Conservation (phyloP, 2,797 vertebrate genomes). For the Protonibea diacanthus region DNA sequence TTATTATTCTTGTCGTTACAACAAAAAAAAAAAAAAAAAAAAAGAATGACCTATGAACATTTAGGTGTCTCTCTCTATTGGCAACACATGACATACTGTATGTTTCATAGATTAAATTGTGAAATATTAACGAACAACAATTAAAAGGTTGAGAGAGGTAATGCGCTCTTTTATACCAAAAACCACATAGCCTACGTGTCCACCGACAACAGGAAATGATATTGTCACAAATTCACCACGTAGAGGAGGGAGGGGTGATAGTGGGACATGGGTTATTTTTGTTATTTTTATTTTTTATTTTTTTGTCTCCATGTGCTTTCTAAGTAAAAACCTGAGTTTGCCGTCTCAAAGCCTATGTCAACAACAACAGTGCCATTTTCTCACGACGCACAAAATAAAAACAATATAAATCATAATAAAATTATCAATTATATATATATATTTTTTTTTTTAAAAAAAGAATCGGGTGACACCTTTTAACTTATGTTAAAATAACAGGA, state of each 20-base stretch:
- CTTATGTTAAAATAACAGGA: conserved; percentile 76
- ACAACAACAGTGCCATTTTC: conserved; percentile 87
- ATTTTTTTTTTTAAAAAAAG: conserved; percentile 37
- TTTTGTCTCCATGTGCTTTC: conserved; percentile 85
- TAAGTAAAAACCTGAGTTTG: conserved; percentile 90
- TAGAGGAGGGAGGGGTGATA: conserved; percentile 55
- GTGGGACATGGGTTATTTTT: conserved; percentile 42
- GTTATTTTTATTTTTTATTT: not conserved
- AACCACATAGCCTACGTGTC: conserved; percentile 78
- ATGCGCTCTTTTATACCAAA: conserved; percentile 86
- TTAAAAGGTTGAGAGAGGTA: conserved; percentile 79
- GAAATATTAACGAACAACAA: conserved; percentile 89
- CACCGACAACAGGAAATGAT: conserved; percentile 85
- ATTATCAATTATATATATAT: conserved; percentile 81
- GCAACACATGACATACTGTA: conserved; percentile 87
- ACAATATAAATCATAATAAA: conserved; percentile 81
- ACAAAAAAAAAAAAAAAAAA: conserved; percentile 80
- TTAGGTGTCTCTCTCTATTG: conserved; percentile 82
- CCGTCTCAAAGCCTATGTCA: conserved; percentile 79
- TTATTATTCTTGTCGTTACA: conserved; percentile 97
- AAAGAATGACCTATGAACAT: conserved; percentile 88
- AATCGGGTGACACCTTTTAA: conserved; percentile 72
- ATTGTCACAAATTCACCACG: conserved; percentile 87
- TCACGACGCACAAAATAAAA: conserved; percentile 79
- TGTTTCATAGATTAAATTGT: conserved; percentile 91